A percentile compares a stretch with the other conserved stretches of the same genome.
Evolutionary conservation across 1,140 invertebrate genomes (phyloP).

Genomic region (Oreohelix idahoensis): DNA sequence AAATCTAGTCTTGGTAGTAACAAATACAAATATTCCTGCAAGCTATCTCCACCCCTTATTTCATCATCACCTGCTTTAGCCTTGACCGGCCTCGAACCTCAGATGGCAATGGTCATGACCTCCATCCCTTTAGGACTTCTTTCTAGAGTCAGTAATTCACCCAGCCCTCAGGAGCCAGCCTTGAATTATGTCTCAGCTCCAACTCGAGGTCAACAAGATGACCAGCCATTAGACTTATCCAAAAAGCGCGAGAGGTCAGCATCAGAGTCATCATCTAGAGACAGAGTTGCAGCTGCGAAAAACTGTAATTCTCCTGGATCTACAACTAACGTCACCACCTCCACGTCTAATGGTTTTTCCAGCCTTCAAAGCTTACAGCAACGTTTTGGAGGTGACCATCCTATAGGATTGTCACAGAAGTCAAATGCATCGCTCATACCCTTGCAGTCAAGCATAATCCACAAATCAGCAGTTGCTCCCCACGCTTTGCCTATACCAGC

Average conservation of each 20-base stretch:
- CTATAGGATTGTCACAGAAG: constrained; percentile 50
- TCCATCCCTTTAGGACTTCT: constrained; percentile 18
- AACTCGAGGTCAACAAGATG: background rate
- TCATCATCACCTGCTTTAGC: background rate
- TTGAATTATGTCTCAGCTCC: background rate
- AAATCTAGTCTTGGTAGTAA: background rate
- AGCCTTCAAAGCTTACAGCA: constrained; percentile 68
- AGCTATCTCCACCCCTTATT: background rate
- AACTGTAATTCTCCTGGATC: background rate
- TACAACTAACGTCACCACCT: background rate
- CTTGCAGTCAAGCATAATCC: constrained; percentile 42
- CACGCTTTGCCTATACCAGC: background rate
- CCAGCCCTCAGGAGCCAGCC: background rate
- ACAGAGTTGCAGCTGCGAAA: background rate
- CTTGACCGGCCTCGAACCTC: background rate
- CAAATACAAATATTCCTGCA: constrained; percentile 30
- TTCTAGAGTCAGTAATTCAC: constrained; percentile 10
- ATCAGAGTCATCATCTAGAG: background rate
- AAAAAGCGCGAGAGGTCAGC: background rate
- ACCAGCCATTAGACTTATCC: constrained; percentile 33
- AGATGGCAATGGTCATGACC: constrained; percentile 29
- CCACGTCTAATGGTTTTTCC: constrained; percentile 50
- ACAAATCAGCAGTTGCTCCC: background rate
- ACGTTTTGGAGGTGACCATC: constrained; percentile 64
- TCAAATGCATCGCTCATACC: constrained; percentile 45